A percentile compares a stretch with the other conserved stretches of the same genome.
Evolutionary conservation across 1,140 invertebrate genomes (phyloP).

Genomic region (Cydia strobilella): DNA sequence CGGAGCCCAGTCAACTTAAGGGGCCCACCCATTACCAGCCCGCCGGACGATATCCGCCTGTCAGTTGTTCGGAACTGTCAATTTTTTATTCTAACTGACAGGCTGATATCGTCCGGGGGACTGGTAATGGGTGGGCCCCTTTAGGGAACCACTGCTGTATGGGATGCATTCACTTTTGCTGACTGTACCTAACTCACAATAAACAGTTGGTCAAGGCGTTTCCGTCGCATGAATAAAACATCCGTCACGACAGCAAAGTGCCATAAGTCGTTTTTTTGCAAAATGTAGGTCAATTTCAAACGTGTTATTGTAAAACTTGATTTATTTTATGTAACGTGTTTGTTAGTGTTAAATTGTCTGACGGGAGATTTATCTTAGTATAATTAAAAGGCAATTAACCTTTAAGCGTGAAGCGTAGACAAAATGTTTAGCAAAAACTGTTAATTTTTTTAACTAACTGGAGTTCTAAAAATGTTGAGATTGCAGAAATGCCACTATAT

Average conservation of each 20-base stretch:
- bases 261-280: constrained; percentile 22
- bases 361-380: constrained; percentile 2
- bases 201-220: constrained; percentile 19
- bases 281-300: constrained; percentile 22
- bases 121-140: too few relatives aligned
- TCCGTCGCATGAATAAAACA: constrained; percentile 28
- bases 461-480: neutral
- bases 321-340: constrained; percentile 9
- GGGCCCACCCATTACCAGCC: too few relatives aligned
- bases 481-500: too few relatives aligned
- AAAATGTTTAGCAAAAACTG: neutral
- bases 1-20: too few relatives aligned
- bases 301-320: constrained; percentile 23
- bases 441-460: neutral
- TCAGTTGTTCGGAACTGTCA: too few relatives aligned
- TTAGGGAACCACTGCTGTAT: too few relatives aligned
- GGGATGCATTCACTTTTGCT: neutral
- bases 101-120: too few relatives aligned
- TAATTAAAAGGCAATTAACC: constrained; percentile 5
- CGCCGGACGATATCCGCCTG: too few relatives aligned
- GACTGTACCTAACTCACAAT: constrained; percentile 12
- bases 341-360: constrained; percentile 3
- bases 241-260: constrained; percentile 6
- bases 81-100: too few relatives aligned
- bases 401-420: neutral